Evolutionary conservation across 2,113 vertebrate species (phyloP).

Genomic region (Naja naja): DNA sequence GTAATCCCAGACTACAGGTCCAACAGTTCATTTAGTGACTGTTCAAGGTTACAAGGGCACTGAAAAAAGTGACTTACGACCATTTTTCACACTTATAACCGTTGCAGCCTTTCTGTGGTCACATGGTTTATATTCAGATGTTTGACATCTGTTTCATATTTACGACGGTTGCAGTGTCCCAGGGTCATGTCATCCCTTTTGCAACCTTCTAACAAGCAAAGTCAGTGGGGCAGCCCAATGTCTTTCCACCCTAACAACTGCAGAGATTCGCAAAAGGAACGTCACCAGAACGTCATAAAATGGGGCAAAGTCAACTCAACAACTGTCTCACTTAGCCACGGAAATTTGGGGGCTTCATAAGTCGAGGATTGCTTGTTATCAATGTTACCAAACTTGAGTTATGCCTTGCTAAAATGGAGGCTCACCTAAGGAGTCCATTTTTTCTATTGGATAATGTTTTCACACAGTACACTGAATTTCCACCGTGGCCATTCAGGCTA

Average conservation of each 20-base stretch:
- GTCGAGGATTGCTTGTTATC: not conserved
- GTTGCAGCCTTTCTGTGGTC: not conserved
- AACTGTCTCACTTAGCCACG: not conserved
- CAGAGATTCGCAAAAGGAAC: not conserved
- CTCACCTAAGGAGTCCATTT: conserved; percentile 82
- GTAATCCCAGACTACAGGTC: no score
- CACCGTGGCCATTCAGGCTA: conserved; percentile 79
- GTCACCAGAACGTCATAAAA: not conserved
- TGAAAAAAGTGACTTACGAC: not conserved
- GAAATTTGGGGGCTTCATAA: not conserved
- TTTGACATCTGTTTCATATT: not conserved
- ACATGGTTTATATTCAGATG: not conserved
- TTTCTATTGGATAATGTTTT: conserved; percentile 64
- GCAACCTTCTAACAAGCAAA: no score
- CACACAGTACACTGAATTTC: conserved; percentile 83
- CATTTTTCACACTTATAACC: not conserved
- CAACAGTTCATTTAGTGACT: no score
- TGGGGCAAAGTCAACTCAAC: not conserved
- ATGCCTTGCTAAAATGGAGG: not conserved
- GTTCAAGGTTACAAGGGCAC: no score
- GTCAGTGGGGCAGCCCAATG: not conserved
- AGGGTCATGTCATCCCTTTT: not conserved
- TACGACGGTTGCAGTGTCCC: not conserved
- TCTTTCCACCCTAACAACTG: not conserved
- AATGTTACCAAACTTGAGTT: not conserved